Percentiles rank a stretch among this genome's conserved stretches.
phyloP scores from a whole-genome alignment of 1,140 invertebrate species.

The Microplitis demolitor region DNA sequence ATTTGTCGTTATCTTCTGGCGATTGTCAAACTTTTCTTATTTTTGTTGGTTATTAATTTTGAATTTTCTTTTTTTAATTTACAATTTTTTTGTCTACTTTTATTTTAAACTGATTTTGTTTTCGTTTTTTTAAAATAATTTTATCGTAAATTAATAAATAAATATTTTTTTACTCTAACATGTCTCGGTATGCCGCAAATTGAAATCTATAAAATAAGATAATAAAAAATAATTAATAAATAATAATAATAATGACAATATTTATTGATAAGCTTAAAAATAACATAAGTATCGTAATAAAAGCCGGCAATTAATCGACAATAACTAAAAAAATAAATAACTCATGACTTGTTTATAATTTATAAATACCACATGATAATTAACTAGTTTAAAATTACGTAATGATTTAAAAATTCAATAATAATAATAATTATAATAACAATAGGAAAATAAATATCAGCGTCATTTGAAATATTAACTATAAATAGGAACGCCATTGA shows the following conservation, averaged over 20 bases:
- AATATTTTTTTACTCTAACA: no score
- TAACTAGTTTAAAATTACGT: not conserved
- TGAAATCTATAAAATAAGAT: not conserved
- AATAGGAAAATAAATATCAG: no score
- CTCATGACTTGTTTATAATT: not conserved
- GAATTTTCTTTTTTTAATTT: not conserved
- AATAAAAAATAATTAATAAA: not conserved
- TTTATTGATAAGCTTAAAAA: no score
- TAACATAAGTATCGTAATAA: not conserved
- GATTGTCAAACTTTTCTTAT: slow-evolving; percentile 5
- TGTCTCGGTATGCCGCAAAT: not conserved
- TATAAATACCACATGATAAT: no score
- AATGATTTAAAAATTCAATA: not conserved
- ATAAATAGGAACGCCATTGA: slow-evolving; percentile 5
- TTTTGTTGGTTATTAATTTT: not conserved
- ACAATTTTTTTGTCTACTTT: no score
- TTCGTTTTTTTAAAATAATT: no score
- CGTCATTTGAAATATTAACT: not conserved
- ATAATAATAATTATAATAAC: not conserved
- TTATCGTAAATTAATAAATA: no score
- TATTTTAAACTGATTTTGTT: no score
- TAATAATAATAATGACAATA: no score
- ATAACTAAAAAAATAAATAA: not conserved
- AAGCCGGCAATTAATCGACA: no score
- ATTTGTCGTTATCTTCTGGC: slow-evolving; percentile 20